Conservation (phyloP, 1,140 invertebrate species). For the Drosophila virilis region DNA sequence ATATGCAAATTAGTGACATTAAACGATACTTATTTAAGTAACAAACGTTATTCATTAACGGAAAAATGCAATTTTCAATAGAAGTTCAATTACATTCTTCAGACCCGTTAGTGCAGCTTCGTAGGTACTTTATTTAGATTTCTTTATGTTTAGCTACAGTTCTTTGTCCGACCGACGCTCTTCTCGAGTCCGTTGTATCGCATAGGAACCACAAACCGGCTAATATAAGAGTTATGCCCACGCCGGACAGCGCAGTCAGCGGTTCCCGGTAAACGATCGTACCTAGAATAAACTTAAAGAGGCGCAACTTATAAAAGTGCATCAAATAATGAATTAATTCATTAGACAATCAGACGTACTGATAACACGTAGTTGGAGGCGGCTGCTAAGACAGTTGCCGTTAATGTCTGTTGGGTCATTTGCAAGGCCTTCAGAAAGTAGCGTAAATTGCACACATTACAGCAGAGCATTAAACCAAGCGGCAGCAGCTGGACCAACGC, state of each 20-base stretch:
- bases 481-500: slow-evolving; percentile 51
- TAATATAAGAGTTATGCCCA: slow-evolving; percentile 69
- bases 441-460: slow-evolving; percentile 86
- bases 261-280: slow-evolving; percentile 61
- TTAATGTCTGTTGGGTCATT: slow-evolving; percentile 85
- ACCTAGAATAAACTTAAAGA: slow-evolving; percentile 68
- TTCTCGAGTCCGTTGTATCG: slow-evolving; percentile 17
- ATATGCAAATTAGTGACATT: slow-evolving; percentile 76
- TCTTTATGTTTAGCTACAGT: slow-evolving; percentile 3
- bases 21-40: slow-evolving; percentile 67
- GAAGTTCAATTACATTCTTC: not conserved
- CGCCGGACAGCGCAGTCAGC: slow-evolving; percentile 53
- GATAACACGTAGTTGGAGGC: slow-evolving; percentile 87
- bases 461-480: slow-evolving; percentile 85
- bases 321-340: not conserved
- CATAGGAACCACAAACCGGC: slow-evolving; percentile 75
- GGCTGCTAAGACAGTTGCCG: slow-evolving; percentile 85
- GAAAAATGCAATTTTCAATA: not conserved
- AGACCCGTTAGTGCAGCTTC: no score
- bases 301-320: no score
- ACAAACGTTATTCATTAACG: slow-evolving; percentile 1
- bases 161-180: not conserved
- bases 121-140: not conserved
- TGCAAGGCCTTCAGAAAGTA: slow-evolving; percentile 86
- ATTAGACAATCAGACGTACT: slow-evolving; percentile 75